Base-by-base conservation (phyloP, 1,140 invertebrate species). In the Lethocerus indicus region DNA sequence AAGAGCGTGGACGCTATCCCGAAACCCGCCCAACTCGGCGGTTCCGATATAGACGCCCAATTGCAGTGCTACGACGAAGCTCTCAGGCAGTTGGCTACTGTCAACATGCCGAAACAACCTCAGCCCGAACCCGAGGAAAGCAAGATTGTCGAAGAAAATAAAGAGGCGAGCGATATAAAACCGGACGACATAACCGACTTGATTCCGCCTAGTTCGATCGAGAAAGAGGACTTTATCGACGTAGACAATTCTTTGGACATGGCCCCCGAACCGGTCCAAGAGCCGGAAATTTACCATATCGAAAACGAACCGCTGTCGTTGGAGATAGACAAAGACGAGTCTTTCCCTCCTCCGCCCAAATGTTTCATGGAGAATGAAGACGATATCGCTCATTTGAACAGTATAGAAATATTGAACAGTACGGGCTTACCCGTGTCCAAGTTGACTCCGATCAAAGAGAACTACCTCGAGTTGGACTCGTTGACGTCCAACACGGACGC, bases 11-110 rank as follows among this genome's bases (percentile, higher is more conserved):
- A 54, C 47, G 49, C 51, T 3, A 25, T 57, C 7, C 18, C 43
- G 3, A 48, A 51, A 20, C 47, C 49, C 24, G 37, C 39, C 26
- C 46, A 43, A 7, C 24, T 52, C 20, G 49, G 48, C 18, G 55
- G 58, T 32, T 50, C 52, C 27, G 53, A 52, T 35, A 60, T 60
- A n/a, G 58, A 57, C 47, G 55, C 53, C 7, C 59, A 60, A 47
- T 46, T 60, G 6, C 43, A 58, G 35, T 60, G 59, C 44, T 60
- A 60, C 42, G 59, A 60, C 51, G 55, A 59, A 55, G 59, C 59
- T 14, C 36, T 60, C 3, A 49, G 59, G 24, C 58, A 60, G 28
- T 40, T 60, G 9, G 58, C 58, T 16, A 50, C 55, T n/a, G 54
- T 53, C 20, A 40, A 47, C 12, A 44, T 51, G 9, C 23, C 32